phyloP scores from a whole-genome alignment of 1,140 invertebrate species.

The Habropoda laboriosa region DNA sequence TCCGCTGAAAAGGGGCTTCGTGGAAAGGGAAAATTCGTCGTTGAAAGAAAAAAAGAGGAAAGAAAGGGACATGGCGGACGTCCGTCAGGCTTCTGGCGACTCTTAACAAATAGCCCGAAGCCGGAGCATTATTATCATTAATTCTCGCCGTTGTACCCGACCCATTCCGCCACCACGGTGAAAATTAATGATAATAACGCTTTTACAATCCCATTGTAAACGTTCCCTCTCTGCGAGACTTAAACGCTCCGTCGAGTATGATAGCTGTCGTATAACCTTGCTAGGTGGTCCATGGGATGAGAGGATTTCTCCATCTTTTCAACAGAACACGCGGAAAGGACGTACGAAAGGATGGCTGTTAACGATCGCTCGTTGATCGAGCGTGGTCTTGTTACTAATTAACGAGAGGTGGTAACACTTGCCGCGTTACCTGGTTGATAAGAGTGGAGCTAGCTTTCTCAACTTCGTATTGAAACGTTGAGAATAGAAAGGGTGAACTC shows the following conservation, averaged over 20 bases:
- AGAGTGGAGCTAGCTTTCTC: background rate
- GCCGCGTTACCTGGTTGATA: background rate
- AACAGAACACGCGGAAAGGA: background rate
- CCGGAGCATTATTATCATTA: constrained; percentile 39
- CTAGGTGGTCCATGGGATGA: background rate
- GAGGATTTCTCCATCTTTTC: background rate
- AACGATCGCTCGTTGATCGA: constrained; percentile 7
- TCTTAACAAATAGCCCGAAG: constrained; percentile 19
- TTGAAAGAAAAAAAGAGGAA: background rate
- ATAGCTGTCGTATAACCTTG: background rate
- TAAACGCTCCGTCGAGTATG: background rate
- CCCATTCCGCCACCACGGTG: constrained; percentile 4
- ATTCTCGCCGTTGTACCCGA: constrained; percentile 26
- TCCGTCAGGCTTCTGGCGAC: background rate
- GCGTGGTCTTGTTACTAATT: background rate
- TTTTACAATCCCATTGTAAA: constrained; percentile 39
- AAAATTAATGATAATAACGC: constrained; percentile 55
- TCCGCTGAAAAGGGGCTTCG: constrained; percentile 20
- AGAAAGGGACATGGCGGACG: background rate
- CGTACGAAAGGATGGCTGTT: background rate
- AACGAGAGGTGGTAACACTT: background rate
- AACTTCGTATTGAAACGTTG: too few species aligned
- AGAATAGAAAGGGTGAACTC: too few species aligned
- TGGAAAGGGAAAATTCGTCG: constrained; percentile 37
- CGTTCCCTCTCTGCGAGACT: background rate